Conservation (phyloP, 2,113 vertebrate species). For the Prunella fulvescens region DNA sequence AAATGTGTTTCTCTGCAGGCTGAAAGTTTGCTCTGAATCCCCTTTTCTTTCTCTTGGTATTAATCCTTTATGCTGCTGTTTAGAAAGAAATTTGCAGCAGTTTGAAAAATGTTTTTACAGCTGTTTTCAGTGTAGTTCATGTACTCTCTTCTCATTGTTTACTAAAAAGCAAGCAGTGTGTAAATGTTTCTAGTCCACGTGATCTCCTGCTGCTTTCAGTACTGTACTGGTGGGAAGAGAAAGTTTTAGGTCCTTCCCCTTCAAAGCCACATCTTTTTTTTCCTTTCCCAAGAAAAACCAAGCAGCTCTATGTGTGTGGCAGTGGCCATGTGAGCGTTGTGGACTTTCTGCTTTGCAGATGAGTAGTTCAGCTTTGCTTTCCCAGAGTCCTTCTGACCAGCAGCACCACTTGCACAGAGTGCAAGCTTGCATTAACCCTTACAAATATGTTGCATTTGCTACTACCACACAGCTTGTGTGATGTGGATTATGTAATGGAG, state of each 20-base stretch:
- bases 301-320: not conserved
- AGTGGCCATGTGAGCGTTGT: not conserved
- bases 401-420: not conserved
- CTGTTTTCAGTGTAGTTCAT: not conserved
- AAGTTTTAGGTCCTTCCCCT: not conserved
- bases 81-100: not conserved
- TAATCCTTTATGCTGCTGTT: not conserved
- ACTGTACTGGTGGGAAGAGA: not conserved
- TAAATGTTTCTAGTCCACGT: not conserved
- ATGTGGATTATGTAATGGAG: not conserved
- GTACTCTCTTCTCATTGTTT: not conserved
- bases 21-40: not conserved
- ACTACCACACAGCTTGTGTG: not conserved
- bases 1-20: not conserved
- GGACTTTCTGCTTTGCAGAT: not conserved
- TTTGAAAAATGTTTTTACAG: not conserved
- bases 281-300: not conserved
- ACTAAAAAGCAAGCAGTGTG: not conserved
- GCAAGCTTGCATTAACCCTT: not conserved
- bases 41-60: not conserved
- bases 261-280: not conserved
- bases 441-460: not conserved
- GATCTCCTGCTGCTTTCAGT: not conserved
- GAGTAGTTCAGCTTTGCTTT: not conserved
- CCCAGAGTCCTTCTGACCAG: not conserved